Evolutionary conservation across 2,113 vertebrate species (phyloP).

Genomic region (Odontesthes bonariensis): DNA sequence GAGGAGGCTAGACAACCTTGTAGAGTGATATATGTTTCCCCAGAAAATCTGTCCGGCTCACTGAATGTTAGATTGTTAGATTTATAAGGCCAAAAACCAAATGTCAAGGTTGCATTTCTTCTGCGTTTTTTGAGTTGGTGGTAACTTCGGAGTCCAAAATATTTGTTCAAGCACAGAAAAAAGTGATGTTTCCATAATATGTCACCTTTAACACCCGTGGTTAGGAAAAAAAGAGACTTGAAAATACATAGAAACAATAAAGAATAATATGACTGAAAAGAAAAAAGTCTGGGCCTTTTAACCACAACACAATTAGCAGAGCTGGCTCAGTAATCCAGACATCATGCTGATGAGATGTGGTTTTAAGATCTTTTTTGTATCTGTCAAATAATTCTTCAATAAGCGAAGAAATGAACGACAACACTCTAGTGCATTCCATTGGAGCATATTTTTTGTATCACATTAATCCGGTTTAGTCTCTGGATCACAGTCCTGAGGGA

Average conservation of each 20-base stretch:
- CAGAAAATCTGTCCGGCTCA: no score
- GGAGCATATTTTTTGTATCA: not conserved
- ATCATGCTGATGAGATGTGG: not conserved
- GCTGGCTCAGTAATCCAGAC: not conserved
- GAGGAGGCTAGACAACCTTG: no score
- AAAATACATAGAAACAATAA: not conserved
- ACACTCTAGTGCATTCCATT: slow-evolving; percentile 8
- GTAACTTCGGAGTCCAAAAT: no score
- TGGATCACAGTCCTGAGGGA: not conserved
- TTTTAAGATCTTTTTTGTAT: not conserved
- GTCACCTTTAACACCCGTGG: not conserved
- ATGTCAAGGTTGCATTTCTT: no score
- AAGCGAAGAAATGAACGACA: slow-evolving; percentile 15
- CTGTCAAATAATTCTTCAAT: not conserved
- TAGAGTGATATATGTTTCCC: no score
- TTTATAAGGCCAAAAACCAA: no score
- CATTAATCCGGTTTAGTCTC: slow-evolving; percentile 3
- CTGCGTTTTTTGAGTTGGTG: no score
- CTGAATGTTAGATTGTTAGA: no score
- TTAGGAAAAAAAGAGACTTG: not conserved
- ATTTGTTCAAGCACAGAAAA: no score
- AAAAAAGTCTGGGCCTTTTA: slow-evolving; percentile 1
- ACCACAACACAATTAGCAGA: not conserved
- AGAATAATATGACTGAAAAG: not conserved
- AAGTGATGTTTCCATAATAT: not conserved